phyloP scores from a whole-genome alignment of 1,140 invertebrate genomes.

The Choristoneura fumiferana region DNA sequence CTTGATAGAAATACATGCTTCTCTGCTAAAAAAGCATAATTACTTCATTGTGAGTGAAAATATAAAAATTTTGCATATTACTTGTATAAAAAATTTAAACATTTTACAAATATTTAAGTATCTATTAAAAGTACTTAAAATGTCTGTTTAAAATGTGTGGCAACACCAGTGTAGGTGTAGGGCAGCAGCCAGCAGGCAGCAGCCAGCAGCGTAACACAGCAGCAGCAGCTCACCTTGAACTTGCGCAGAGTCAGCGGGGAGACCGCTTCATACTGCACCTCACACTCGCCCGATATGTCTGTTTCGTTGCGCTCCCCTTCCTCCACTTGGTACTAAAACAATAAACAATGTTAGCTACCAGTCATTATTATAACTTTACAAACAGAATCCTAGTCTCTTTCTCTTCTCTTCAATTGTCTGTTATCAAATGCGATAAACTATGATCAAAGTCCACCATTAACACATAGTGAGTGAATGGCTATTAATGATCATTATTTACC shows the following conservation, averaged over 20 bases:
- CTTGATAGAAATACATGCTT: background rate
- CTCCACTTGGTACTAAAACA: slow-evolving; percentile 48
- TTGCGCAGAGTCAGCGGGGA: slow-evolving; percentile 45
- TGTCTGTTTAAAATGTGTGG: too few species aligned
- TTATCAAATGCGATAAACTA: background rate
- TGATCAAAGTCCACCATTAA: slow-evolving; percentile 5
- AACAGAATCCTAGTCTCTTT: background rate
- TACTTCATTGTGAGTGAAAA: too few species aligned
- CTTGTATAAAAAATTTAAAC: too few species aligned
- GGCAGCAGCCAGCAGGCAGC: too few species aligned
- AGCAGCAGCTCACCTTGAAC: slow-evolving; percentile 54
- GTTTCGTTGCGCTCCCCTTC: slow-evolving; percentile 55
- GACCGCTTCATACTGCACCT: slow-evolving; percentile 45
- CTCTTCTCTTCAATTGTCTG: background rate
- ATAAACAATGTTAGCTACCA: background rate
- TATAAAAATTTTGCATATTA: too few species aligned
- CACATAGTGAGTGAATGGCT: background rate
- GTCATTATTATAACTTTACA: background rate
- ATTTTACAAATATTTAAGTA: too few species aligned
- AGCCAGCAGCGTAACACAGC: too few species aligned
- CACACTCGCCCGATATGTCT: slow-evolving; percentile 49
- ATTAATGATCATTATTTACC: slow-evolving; percentile 35
- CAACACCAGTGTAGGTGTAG: too few species aligned
- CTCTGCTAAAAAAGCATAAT: too few species aligned
- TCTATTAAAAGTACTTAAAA: too few species aligned